These are phyloP conservation scores for Oryzias woworae DNA, from an alignment of 2,113 vertebrate species.

Conservation along the genomic window DNA sequence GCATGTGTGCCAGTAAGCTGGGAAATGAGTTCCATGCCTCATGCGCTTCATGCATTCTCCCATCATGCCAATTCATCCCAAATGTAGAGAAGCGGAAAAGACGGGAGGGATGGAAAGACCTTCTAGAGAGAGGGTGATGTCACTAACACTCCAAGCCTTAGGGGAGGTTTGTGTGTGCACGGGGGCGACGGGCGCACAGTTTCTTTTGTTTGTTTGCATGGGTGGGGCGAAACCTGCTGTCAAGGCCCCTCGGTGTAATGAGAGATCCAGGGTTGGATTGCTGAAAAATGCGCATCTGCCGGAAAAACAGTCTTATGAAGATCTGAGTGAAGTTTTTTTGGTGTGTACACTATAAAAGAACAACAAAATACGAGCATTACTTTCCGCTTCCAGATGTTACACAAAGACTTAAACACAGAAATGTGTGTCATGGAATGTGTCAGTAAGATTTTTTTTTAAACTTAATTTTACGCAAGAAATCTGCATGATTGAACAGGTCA, in stretches of 20 bases:
- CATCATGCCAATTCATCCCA: conserved; percentile 60
- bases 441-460: too few relatives aligned
- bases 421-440: too few relatives aligned
- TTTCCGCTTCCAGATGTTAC: neutral
- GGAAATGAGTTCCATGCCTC: conserved; percentile 65
- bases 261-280: conserved; percentile 38
- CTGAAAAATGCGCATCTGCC: conserved; percentile 45
- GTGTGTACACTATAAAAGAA: neutral
- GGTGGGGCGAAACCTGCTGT: conserved; percentile 63
- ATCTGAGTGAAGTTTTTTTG: too few relatives aligned
- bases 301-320: too few relatives aligned
- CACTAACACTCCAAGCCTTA: conserved; percentile 62
- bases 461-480: too few relatives aligned
- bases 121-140: conserved; percentile 65
- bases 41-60: conserved; percentile 45
- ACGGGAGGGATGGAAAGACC: conserved; percentile 52
- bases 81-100: conserved; percentile 49
- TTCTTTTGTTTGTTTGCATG: conserved; percentile 63
- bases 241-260: conserved; percentile 52
- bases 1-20: conserved; percentile 60
- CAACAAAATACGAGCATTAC: neutral
- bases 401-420: too few relatives aligned
- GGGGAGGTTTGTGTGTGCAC: conserved; percentile 34
- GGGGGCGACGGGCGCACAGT: conserved; percentile 34
- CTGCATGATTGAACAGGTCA: too few relatives aligned